Percentiles rank a stretch among this genome's conserved stretches.
Evolutionary conservation across 2,797 vertebrate species (phyloP).

Genomic region (Zalophus californianus): DNA sequence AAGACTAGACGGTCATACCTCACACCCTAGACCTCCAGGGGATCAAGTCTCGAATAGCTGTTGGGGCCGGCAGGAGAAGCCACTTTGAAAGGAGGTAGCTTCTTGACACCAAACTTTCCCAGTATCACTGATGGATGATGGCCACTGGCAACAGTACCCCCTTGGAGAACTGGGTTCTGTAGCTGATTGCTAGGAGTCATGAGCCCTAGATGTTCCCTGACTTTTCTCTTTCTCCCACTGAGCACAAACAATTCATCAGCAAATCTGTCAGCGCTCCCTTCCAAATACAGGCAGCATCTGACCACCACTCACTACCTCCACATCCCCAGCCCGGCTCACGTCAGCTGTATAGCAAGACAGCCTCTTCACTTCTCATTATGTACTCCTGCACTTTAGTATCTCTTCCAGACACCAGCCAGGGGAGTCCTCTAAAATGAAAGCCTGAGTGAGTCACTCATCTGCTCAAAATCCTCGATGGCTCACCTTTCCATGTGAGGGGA

Average conservation of each 20-base stretch:
- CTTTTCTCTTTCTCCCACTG: neutral
- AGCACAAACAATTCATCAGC: neutral
- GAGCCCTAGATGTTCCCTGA: neutral
- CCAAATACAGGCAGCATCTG: accelerated
- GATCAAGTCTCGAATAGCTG: too few species aligned
- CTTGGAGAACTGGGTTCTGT: neutral
- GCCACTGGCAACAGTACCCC: too few species aligned
- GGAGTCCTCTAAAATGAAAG: neutral
- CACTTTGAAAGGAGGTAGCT: neutral
- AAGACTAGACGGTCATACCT: accelerated
- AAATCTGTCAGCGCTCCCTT: neutral
- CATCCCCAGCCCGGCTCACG: accelerated
- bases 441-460: neutral
- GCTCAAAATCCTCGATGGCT: neutral
- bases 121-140: neutral
- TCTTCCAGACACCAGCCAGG: neutral
- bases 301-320: accelerated
- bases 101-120: neutral
- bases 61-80: neutral
- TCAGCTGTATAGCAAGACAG: accelerated
- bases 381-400: neutral
- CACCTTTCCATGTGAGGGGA: accelerated
- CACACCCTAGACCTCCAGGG: neutral
- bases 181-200: accelerated
- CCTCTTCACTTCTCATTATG: neutral